Base-by-base conservation (phyloP, 1,140 invertebrate species). In the Dinoponera quadriceps region DNA sequence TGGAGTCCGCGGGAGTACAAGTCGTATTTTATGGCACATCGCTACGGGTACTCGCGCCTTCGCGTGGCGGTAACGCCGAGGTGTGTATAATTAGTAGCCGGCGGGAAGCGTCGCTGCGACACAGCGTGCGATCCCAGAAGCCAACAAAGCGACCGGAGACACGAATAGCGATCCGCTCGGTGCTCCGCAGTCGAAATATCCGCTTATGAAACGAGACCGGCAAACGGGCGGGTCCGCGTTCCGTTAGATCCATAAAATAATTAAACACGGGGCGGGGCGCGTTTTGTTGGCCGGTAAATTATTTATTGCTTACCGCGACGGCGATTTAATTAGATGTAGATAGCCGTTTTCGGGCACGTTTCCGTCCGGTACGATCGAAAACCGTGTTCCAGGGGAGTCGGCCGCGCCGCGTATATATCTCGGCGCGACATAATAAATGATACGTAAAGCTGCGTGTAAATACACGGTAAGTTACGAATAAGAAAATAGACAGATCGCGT, bases 171-270 rank as follows among this genome's bases (percentile, higher is more conserved):
- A 78, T 78, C 49, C 73, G 73, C 60, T 54, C 16, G 49, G 75
- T 33, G 51, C 69, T 55, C 38, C 9, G 25, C 29, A 33, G 48
- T n/a, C 63, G 48, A 11, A 51, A 57, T 78, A 78, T 78, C 62
- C 63, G 74, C 29, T 78, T 69, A 27, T 78, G 65, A 69, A 78
- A 78, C 63, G 22, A 78, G 63, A 78, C 13, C 63, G 33, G 65
- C 22, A 33, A 78, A 68, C 66, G 68, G 29, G 62, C n/a, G 20
- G 18, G 20, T 55, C 14, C 62, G 60, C 60, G 73, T 25, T 9
- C 38, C 20, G 62, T 13, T 66, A 29, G 29, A 78, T 22, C 13
- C 25, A 20, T 22, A 69, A 69, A 80, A 80, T 69, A 38, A 69
- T 71, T 80, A 71, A 71, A 65, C 16, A 33, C 75, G 54, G 2